Base-by-base conservation (phyloP, 2,797 vertebrate genomes). In the Loris lydekkerianus region DNA sequence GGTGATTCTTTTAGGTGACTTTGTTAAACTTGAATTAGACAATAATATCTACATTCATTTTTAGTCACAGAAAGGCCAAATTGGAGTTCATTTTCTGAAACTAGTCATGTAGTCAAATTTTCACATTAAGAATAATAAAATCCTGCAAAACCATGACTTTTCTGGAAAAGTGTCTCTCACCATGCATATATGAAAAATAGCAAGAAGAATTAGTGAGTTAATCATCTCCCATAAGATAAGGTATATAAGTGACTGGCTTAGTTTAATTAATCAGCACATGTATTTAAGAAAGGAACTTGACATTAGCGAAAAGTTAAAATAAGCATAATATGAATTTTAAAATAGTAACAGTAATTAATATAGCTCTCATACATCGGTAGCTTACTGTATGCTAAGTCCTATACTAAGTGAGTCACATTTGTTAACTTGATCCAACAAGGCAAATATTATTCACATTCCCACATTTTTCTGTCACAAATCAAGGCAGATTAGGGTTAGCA, bases 1-100 rank as follows among this genome's bases (percentile, higher is more conserved):
- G 83, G 83, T 63, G 49, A 96, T 87, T 93, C 34, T 93, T 94
- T 93, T 93, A 82, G 53, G 96, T 77, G 70, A 94, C 81, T 96
- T 72, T 94, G 91, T 95, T 83, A 95, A 96, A 58, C 25, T 63
- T 70, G 49, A 61, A 96, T 89, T 49, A 89, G 80, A 86, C 5
- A 85, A 58, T 73, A 94, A 94, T 93, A 91, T 91, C 53, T 93
- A 88, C 49, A 95, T 80, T 97, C 56, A 83, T 53, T 94, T 93
- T 88, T 92, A 91, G 78, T 93, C 49, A 94, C 10, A 80, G 76
- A 87, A 91, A 92, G 27, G 49, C 83, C 83, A 96, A 89, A 95
- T 7, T 91, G 15, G 89, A 91, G 81, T 70, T 20, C 20, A n/a
- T 78, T 95, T 96, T 86, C 25, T 29, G 56, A 93, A 95, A 88